Base-by-base conservation (phyloP, 2,888 invertebrate genomes). In the Unio delphinus region DNA sequence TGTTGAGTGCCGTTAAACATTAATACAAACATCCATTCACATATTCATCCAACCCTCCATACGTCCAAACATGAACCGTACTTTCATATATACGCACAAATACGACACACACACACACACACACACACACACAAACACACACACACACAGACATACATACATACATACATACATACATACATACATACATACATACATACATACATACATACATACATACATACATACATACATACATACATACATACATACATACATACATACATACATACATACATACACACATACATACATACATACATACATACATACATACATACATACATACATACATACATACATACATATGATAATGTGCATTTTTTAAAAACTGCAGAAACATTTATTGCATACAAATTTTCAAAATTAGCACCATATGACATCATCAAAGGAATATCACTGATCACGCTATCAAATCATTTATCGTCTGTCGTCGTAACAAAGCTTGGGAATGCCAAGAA, bases 101-200 rank as follows among this genome's bases (percentile, higher is more conserved):
- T 55, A 66, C 66, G 23, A 4, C 66, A 66, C 60, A 60, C 60
- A 66, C 66, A 54, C 55, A 60, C 66, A 60, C 54, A 66, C 23
- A 23, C 23, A 23, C 23, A 23, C 23, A 23, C 23, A 23, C 23
- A 23, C 56, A 3, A 60, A 65, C 66, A 34, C 66, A 65, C 66
- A 59, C 66, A 59, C 45, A 65, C 66, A 23, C 17, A 23, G 11
- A 34, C 28, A 28, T 3, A 28, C 3, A 65, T 30, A 30, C 34
- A 65, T n/a, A 59, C 65, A 65, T 30, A 30, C 58, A 65, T n/a
- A 59, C 65, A 65, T n/a, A 59, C 65, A 65, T 59, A 8, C 65
- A 59, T 30, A 28, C 59, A 65, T 34, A 58, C 65, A 58, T 28
- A 58, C 61, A 61, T 28, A 28, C 28, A 61, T 8, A 1, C 61